A percentile compares a stretch with the other conserved stretches of the same genome.
Conservation (phyloP, 2,113 vertebrate species). For the Psilopsiagon aurifrons region DNA sequence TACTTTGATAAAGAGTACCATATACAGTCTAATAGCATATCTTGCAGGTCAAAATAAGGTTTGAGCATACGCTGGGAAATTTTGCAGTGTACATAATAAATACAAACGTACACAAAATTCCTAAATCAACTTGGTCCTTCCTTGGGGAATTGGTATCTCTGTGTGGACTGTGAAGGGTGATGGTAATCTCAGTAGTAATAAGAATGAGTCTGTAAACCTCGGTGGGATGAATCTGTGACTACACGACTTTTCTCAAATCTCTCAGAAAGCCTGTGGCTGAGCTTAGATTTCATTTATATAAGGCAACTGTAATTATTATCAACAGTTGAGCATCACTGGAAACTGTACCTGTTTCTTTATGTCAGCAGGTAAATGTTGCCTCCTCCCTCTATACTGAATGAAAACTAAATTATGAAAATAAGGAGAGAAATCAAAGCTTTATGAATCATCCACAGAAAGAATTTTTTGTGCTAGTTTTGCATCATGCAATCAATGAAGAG, state of each 20-base stretch:
- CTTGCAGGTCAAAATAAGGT: neutral
- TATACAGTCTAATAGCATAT: neutral
- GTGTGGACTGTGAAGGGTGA: neutral
- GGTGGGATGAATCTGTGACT: neutral
- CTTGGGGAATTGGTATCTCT: neutral
- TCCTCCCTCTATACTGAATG: fast-evolving
- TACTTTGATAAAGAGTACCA: neutral
- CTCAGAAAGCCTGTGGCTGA: neutral
- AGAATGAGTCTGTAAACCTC: neutral
- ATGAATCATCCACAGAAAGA: neutral
- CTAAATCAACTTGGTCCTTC: neutral
- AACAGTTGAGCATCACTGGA: neutral
- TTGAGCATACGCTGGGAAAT: neutral
- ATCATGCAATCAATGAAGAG: neutral
- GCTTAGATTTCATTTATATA: neutral
- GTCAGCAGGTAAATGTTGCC: neutral
- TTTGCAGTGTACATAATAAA: neutral
- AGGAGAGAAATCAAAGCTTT: neutral
- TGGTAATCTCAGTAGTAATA: neutral
- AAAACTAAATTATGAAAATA: neutral
- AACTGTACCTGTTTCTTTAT: neutral
- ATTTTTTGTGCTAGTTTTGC: neutral
- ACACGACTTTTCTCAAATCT: neutral
- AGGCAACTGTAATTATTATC: neutral
- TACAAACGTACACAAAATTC: neutral